Conservation (phyloP, 2,888 invertebrate species). For the Cataglyphis altisquamis region DNA sequence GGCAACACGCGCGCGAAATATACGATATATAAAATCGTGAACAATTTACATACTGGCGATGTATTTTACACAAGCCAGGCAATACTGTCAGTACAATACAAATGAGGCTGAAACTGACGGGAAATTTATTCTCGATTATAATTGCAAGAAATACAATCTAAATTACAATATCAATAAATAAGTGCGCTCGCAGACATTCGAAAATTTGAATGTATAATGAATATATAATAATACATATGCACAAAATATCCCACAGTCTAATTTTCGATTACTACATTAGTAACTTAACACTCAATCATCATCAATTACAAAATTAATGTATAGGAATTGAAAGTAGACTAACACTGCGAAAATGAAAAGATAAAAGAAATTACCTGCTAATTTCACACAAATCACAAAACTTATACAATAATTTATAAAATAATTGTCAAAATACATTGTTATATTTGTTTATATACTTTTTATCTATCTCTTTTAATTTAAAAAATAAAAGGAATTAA, state of each 20-base stretch:
- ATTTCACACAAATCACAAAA: neutral
- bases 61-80: constrained; percentile 25
- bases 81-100: constrained; percentile 20
- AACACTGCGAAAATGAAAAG: neutral
- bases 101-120: constrained; percentile 49
- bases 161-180: neutral
- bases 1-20: constrained; percentile 28
- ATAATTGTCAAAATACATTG: neutral
- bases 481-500: neutral
- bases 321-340: neutral
- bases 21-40: constrained; percentile 32
- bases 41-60: constrained; percentile 24
- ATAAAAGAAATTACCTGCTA: neutral
- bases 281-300: neutral
- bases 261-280: neutral
- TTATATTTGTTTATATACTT: neutral
- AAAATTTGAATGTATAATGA: neutral
- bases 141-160: neutral
- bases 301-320: neutral
- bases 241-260: neutral
- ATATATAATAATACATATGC: neutral
- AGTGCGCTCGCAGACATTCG: neutral
- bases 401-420: neutral
- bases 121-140: constrained; percentile 11
- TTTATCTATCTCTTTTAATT: neutral